Base-by-base conservation (phyloP, 2,113 vertebrate genomes). In the Herpailurus yagouaroundi region DNA sequence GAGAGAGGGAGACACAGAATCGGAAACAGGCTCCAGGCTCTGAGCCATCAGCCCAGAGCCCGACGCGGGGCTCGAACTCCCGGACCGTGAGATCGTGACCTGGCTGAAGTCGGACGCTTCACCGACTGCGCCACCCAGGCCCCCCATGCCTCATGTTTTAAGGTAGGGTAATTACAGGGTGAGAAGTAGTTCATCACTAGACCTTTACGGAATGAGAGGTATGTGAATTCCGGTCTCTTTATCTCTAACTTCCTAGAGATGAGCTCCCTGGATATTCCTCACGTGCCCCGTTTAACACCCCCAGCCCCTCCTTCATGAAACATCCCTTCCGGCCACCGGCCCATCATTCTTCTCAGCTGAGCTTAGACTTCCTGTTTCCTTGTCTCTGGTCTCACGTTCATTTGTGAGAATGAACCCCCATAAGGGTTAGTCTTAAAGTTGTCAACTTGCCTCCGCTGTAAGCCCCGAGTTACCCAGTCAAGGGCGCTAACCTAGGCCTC, bases 251-350 rank as follows among this genome's bases (percentile, higher is more conserved):
- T 25, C 52, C 79, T 41, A 45, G 7, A 16, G 48, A 23, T 45
- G 94, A 21, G n/a, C 15, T n/a, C 57, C 63, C 74, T 80, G 29
- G 12, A 45, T 9, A 5, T 12, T n/a, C 50, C 31, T 69, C 27
- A 1, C 57, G 45, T 36, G 21, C 25, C 2, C 23, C 0, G 21
- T 21, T 27, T 48, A 8, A 13, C 1, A 1, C 36, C 18, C 38
- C 23, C 60, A 69, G 14, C 2, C 60, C 69, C 45, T 6, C 1
- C 33, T n/a, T n/a, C 55, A 0, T 45, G 45, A 45, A 9, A 45
- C 15, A 6, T 55, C 41, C 45, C 12, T 33, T 33, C 33, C 7
- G 4, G 7, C 11, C 48, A 33, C 18, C 1, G 60, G 57, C 9
- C 19, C 45, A 16, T 14, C 57, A 3, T 5, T 36, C 36, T 41